A percentile compares a stretch with the other conserved stretches of the same genome.
phyloP scores from a whole-genome alignment of 1,140 invertebrate species.

The Gonioctena quinquepunctata region DNA sequence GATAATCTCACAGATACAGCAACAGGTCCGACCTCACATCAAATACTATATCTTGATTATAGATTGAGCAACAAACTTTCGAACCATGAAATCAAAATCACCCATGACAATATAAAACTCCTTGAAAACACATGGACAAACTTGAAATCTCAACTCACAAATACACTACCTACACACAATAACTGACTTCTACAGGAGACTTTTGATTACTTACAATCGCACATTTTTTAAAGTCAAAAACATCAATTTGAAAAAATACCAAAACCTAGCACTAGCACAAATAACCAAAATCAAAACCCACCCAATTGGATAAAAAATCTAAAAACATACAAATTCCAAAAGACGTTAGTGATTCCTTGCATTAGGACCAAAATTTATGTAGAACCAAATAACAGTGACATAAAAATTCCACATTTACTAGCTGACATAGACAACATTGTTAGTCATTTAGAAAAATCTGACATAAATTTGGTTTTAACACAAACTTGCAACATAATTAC shows the following conservation, averaged over 20 bases:
- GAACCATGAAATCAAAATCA: slow-evolving; percentile 1
- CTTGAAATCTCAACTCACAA: not conserved
- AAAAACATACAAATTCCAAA: not conserved
- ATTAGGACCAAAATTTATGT: slow-evolving; percentile 1
- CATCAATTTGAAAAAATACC: not conserved
- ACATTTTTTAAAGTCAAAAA: not conserved
- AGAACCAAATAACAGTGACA: not conserved
- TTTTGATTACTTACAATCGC: not conserved
- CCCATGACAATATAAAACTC: not conserved
- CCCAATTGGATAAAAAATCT: not conserved
- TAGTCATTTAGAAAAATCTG: not conserved
- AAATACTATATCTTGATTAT: not conserved
- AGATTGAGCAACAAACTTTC: not conserved
- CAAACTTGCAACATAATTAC: not conserved
- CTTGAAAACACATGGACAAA: not conserved
- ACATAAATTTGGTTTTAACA: not conserved
- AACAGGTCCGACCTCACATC: not conserved
- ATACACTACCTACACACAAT: not conserved
- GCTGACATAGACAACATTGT: not conserved
- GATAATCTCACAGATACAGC: not conserved
- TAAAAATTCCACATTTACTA: slow-evolving; percentile 6
- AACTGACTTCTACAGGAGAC: not conserved
- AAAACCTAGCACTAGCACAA: not conserved
- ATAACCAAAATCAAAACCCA: not conserved
- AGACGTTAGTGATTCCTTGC: not conserved